Percentiles rank a stretch among this genome's conserved stretches.
Evolutionary conservation across 64 coral and sea anemone species (phyloP).

Genomic region (Dendrophyllia cribrosa): DNA sequence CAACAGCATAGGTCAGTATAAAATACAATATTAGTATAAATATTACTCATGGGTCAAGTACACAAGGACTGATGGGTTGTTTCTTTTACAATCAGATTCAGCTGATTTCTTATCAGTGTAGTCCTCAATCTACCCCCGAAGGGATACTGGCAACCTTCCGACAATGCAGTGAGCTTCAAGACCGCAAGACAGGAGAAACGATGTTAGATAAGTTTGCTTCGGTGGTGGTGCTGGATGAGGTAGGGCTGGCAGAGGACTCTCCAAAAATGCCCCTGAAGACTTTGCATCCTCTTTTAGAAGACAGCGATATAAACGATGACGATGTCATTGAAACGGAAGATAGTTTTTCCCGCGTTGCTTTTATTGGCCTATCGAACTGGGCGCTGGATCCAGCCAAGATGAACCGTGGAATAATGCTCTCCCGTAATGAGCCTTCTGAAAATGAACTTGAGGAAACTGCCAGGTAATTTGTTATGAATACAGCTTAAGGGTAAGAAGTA

Average conservation of each 20-base stretch:
- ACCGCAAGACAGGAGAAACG: constrained; percentile 52
- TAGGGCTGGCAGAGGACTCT: constrained; percentile 87
- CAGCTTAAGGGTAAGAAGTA: too few relatives aligned
- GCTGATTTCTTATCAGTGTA: constrained; percentile 91
- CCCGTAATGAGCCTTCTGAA: constrained; percentile 53
- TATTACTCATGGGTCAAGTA: neutral
- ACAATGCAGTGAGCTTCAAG: constrained; percentile 81
- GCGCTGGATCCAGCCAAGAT: constrained; percentile 93
- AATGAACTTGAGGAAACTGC: constrained; percentile 76
- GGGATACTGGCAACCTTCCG: constrained; percentile 85
- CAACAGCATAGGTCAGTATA: too few relatives aligned
- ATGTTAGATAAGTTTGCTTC: constrained; percentile 67
- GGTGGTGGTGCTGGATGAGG: constrained; percentile 77
- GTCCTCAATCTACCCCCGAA: constrained; percentile 89
- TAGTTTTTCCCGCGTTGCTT: constrained; percentile 76
- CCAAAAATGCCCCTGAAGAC: constrained; percentile 91
- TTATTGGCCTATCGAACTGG: constrained; percentile 93
- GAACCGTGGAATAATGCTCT: constrained; percentile 95
- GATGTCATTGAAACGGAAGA: constrained; percentile 70
- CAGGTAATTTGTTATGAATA: constrained; percentile 25
- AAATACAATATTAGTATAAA: too few relatives aligned
- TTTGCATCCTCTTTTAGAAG: constrained; percentile 85
- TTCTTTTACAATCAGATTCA: constrained; percentile 63
- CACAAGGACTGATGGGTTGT: neutral
- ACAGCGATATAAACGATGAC: constrained; percentile 68